phyloP scores from a whole-genome alignment of 2,888 invertebrate species.

The Epinotia ramella region DNA sequence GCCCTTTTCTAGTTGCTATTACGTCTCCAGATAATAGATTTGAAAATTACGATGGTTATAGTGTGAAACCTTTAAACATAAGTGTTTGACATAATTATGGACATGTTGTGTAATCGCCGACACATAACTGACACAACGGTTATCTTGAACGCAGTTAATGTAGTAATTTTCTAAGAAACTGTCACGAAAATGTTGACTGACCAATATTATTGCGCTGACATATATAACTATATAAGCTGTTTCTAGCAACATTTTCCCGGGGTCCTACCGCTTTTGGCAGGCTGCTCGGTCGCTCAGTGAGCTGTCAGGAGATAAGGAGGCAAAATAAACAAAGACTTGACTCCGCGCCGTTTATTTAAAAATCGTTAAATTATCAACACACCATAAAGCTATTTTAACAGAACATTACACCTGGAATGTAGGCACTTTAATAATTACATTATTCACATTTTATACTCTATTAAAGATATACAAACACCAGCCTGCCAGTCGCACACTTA shows the following conservation, averaged over 20 bases:
- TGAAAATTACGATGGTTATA: too few species aligned
- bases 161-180: too few species aligned
- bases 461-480: slow-evolving; percentile 16
- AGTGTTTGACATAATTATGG: too few species aligned
- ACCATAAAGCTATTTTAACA: slow-evolving; percentile 57
- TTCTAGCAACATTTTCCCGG: background rate
- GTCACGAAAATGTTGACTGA: too few species aligned
- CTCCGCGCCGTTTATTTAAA: slow-evolving; percentile 61
- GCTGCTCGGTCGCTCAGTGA: background rate
- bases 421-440: slow-evolving; percentile 71
- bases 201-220: too few species aligned
- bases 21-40: too few species aligned
- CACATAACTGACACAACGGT: too few species aligned
- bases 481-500: background rate
- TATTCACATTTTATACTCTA: slow-evolving; percentile 50
- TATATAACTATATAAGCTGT: background rate
- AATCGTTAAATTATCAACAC: slow-evolving; percentile 65
- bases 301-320: slow-evolving; percentile 2
- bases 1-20: too few species aligned
- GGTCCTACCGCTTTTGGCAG: background rate
- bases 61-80: too few species aligned
- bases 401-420: slow-evolving; percentile 77
- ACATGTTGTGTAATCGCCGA: too few species aligned
- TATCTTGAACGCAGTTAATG: too few species aligned
- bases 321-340: slow-evolving; percentile 46